These are phyloP conservation scores for Aproaerema taeniolella DNA, from an alignment of 2,888 invertebrate species.

Conservation along the genomic window DNA sequence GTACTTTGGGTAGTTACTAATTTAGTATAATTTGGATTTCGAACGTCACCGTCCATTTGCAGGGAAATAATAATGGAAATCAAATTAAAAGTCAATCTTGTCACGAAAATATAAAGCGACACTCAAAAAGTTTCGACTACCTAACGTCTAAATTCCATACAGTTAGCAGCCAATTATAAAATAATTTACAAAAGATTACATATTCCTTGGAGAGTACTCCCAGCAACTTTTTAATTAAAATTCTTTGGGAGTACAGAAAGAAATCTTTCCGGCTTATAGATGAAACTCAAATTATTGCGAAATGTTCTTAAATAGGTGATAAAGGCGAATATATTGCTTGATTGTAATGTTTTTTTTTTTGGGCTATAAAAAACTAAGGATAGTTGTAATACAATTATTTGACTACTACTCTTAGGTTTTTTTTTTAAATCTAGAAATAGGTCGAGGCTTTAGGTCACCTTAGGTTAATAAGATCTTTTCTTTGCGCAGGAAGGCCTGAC, in stretches of 20 bases:
- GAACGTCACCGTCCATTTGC: too few species aligned
- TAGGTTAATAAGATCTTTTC: too few species aligned
- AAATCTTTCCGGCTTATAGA: constrained; percentile 48
- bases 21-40: too few species aligned
- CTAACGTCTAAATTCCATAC: constrained; percentile 29
- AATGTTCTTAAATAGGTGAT: constrained; percentile 24
- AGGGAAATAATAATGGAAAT: constrained; percentile 2
- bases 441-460: too few species aligned
- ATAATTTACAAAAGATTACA: constrained; percentile 68
- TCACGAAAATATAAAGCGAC: not conserved
- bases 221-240: constrained; percentile 68
- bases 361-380: too few species aligned
- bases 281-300: constrained; percentile 45
- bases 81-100: constrained; percentile 8
- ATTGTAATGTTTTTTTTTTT: too few species aligned
- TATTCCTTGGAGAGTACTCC: constrained; percentile 57
- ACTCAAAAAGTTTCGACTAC: constrained; percentile 5
- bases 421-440: too few species aligned
- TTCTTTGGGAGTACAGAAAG: constrained; percentile 50
- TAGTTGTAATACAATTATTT: too few species aligned
- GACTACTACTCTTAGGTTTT: too few species aligned
- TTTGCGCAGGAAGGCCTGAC: too few species aligned
- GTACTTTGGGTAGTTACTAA: too few species aligned
- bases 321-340: too few species aligned
- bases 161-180: constrained; percentile 59